phyloP scores from a whole-genome alignment of 2,113 vertebrate genomes.

The Clarias batrachus region DNA sequence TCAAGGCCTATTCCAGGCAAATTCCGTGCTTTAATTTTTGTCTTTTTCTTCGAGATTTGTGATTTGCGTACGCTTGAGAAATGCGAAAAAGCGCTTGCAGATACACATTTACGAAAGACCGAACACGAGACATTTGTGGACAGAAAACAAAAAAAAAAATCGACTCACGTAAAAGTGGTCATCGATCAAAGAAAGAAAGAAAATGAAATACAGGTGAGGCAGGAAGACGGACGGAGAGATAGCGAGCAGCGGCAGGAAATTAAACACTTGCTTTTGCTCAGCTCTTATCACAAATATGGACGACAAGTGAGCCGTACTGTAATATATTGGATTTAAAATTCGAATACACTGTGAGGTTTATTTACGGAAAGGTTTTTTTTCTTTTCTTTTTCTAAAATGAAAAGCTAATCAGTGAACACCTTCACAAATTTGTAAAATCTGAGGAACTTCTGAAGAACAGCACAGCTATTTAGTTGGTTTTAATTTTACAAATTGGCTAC shows the following conservation, averaged over 20 bases:
- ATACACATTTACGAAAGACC: constrained; percentile 6
- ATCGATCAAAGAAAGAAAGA: constrained; percentile 25
- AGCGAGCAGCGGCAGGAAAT: constrained; percentile 13
- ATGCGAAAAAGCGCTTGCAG: background rate
- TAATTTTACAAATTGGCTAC: background rate
- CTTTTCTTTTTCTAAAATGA: background rate
- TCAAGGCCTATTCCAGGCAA: background rate
- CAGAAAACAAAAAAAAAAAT: background rate
- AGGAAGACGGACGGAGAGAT: constrained; percentile 13
- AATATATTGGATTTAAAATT: background rate
- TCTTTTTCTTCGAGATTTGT: background rate
- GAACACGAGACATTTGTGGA: background rate
- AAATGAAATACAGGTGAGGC: background rate
- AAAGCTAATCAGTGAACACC: background rate
- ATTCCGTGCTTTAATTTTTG: constrained; percentile 14
- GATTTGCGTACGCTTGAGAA: background rate
- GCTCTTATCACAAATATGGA: background rate
- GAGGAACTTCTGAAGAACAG: background rate
- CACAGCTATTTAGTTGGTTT: background rate
- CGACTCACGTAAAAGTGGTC: constrained; percentile 21
- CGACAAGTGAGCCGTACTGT: too few species aligned
- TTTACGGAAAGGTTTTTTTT: background rate
- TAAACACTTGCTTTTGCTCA: background rate
- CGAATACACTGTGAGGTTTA: background rate
- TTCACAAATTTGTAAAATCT: background rate